phyloP scores from a whole-genome alignment of 2,113 vertebrate genomes.

The Rutilus rutilus region DNA sequence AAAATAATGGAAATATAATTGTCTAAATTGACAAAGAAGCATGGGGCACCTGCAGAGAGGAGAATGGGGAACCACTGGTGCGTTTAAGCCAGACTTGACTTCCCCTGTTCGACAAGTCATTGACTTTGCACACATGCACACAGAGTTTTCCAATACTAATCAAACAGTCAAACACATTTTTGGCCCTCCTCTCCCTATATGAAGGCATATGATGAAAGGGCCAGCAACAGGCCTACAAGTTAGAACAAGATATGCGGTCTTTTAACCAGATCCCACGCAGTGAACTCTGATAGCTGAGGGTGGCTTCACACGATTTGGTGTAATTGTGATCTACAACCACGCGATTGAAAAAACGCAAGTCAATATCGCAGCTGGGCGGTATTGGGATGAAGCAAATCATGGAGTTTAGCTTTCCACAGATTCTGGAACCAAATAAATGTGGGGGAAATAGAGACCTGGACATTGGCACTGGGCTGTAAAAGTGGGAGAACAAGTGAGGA shows the following conservation, averaged over 20 bases:
- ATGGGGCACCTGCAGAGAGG: conserved; percentile 58
- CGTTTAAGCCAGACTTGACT: background rate
- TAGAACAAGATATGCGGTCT: conserved; percentile 5
- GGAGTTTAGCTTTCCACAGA: conserved; percentile 30
- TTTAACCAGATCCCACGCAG: conserved; percentile 22
- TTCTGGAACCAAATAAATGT: conserved; percentile 39
- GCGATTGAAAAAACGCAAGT: conserved; percentile 39
- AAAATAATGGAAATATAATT: conserved; percentile 71
- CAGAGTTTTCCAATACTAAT: background rate
- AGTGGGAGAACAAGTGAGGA: conserved; percentile 5
- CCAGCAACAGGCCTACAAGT: background rate
- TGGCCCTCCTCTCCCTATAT: background rate
- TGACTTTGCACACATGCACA: background rate
- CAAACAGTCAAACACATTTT: background rate
- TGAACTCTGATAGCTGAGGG: conserved; percentile 26
- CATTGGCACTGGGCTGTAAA: background rate
- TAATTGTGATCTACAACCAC: conserved; percentile 52
- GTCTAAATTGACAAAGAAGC: conserved; percentile 65
- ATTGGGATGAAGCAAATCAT: conserved; percentile 44
- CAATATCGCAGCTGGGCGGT: conserved; percentile 41
- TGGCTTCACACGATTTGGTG: conserved; percentile 37
- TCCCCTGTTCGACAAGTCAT: conserved; percentile 9
- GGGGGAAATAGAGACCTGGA: conserved; percentile 6
- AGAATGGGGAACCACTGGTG: background rate
- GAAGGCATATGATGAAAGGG: conserved; percentile 11